Base-by-base conservation (phyloP, 1,140 invertebrate genomes). In the Penaeus indicus region DNA sequence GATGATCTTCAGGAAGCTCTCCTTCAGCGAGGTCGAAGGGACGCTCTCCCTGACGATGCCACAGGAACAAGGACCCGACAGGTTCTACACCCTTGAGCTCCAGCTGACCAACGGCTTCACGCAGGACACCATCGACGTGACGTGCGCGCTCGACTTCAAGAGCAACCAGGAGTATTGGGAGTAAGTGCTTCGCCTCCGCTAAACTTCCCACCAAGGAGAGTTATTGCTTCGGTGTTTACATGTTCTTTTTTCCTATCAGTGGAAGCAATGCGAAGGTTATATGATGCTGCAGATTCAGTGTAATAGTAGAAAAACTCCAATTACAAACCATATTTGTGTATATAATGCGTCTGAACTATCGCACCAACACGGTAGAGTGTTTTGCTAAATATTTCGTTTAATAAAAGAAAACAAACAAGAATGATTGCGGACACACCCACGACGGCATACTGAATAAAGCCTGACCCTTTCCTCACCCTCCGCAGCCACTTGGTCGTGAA, bases 131-230 rank as follows among this genome's bases (percentile, higher is more conserved):
- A 88, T 90, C 42, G 90, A 90, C 64, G 83, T 90, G 18, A 78
- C 61, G 25, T 78, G 67, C 7, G 81, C 81, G 38, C 54, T 88
- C 0, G 82, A 90, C 42, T 75, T 88, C 54, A 90, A 69, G 62
- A 90, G 90, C 77, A 90, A 88, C 42, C 64, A 81, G 42, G 86
- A 79, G 8, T 85, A 90, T 47, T 88, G 82, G 86, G 86, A 90
- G 90, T 90, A 64, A 90, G 90, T 90, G 22, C 18, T 78, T 60
- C 75, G 13, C n/a, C 1, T n/a, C n/a, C n/a, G 67, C 4, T 69
- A 27, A 69, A 27, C n/a, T 69, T 69, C 5, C 10, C 67, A 69
- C n/a, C 3, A 27, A 25, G 42, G 38, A 79, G 77, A 38, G 1
- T 79, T 84, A 69, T 19, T 18, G 42, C 38, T 60, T 60, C 61